Base-by-base conservation (phyloP, 2,888 invertebrate genomes). In the Loripinus fragilis region DNA sequence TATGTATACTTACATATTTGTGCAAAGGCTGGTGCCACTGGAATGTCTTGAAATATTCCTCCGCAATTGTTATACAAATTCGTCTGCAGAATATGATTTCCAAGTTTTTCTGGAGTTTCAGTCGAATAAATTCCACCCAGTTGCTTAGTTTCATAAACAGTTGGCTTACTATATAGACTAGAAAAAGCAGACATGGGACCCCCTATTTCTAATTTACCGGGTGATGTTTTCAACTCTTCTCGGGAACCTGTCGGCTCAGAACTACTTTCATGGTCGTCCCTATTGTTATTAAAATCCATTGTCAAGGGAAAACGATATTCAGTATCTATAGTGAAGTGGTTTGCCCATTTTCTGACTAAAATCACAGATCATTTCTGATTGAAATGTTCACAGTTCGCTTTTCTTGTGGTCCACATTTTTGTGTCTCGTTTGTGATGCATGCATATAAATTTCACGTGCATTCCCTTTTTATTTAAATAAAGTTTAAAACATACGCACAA, bases 11-110 rank as follows among this genome's bases (percentile, higher is more conserved):
- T 79, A 81, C 84, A 81, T 50, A 84, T 84, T 25, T 84, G 84
- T 48, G 81, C 84, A 38, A 84, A 84, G 7, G 84, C 84, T 12
- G 84, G 84, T 0, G 84, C 79, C 35, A 84, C 79, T 12, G 76
- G 84, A 10, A 81, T 28, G 17, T 79, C 79, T 17, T 33, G 33
- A 0, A 52, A 48, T 20, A 70, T 35, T 17, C 48, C 68, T 0
- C 25, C 28, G 17, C 42, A 28, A 3, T 45, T 23, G 33, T n/a
- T 38, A 23, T 25, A 67, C 12, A 67, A 15, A 15, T 41, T 70
- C 17, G 52, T 52, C n/a, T 33, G 70, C 20, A 48, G 52, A 50
- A 52, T 23, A 28, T 30, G 52, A 33, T 30, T 10, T 33, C 25
- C 38, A n/a, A 25, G 23, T n/a, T 52, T 70, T 30, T 25, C 30